These are phyloP conservation scores for Lucilia sericata DNA, from an alignment of 1,140 invertebrate genomes.

Conservation along the genomic window DNA sequence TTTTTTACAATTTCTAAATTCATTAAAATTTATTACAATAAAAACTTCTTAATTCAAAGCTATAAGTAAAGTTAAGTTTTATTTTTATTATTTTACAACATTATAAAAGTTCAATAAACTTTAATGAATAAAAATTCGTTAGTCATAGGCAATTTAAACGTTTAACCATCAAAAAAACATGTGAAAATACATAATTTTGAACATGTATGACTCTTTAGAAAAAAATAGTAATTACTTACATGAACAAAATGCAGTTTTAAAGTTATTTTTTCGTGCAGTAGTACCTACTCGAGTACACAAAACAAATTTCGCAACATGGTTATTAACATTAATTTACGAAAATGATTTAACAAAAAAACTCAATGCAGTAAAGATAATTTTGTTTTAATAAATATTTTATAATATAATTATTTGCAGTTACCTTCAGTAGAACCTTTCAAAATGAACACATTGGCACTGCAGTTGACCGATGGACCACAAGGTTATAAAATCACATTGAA, in stretches of 20 bases:
- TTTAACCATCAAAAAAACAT: constrained; percentile 16
- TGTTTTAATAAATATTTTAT: background rate
- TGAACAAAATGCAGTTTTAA: background rate
- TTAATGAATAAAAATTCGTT: background rate
- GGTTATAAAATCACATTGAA: constrained; percentile 78
- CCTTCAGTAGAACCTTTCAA: constrained; percentile 79
- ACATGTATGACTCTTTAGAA: background rate
- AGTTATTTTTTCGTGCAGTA: background rate
- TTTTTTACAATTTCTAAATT: too few species aligned
- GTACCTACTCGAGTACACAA: background rate
- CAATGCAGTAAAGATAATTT: background rate
- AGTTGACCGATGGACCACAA: constrained; percentile 77
- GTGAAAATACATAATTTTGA: background rate
- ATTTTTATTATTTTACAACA: background rate
- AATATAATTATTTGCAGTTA: constrained; percentile 66
- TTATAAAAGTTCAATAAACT: constrained; percentile 9
- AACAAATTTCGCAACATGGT: constrained; percentile 4
- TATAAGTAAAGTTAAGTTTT: too few species aligned
- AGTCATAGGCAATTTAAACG: constrained; percentile 3
- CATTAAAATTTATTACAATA: too few species aligned
- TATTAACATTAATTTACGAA: constrained; percentile 16
- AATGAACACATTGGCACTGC: constrained; percentile 77
- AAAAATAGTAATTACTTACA: background rate
- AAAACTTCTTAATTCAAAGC: too few species aligned
- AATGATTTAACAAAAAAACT: background rate